Evolutionary conservation across 2,888 invertebrate species (phyloP), one percentile per base, ranked within the genome.

Genomic region (Cerastis leucographa): DNA sequence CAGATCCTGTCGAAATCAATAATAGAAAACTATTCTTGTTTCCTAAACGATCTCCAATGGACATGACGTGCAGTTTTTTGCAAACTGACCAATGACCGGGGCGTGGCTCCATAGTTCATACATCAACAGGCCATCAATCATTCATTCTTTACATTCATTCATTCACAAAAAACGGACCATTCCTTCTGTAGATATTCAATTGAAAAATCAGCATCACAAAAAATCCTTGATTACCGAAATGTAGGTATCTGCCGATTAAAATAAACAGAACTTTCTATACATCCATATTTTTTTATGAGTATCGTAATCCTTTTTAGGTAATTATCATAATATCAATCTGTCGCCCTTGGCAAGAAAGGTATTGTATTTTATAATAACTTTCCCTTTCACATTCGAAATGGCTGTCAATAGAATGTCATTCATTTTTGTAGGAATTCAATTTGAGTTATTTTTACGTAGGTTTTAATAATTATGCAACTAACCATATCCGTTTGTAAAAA

Each of bases 81-180:
- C 66, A 68, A 67, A 49, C 59, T 66, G 59, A 25, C 71, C 73
- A 73, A 49, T 66, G 78, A 62, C 61, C 61, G 29, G 61, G 74
- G 71, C 62, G 71, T 72, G 59, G 65, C 29, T 61, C 14, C 12
- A 66, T 79, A 84, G 80, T 66, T 46, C 70, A 83, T 19, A 66
- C 51, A 61, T 83, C 78, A 83, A 74, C 73, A 64, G 42, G 17
- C 51, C 42, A 84, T 86, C 84, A 84, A 86, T 84, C 86, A 86
- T 69, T 67, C 56, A 67, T 49, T 69, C 51, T 42, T 29, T 29
- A 19, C 17, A n/a, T 44, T 29, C 71, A 22, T 73, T 74, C 62
- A 61, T 62, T 40, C 61, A 62, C 49, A 74, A 85, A 85, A 83
- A 85, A 74, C 56, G 6, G 5, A 19, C 0, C 22, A 64, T 74